phyloP scores from a whole-genome alignment of 1,140 invertebrate species.

The Agrypnia vestita region DNA sequence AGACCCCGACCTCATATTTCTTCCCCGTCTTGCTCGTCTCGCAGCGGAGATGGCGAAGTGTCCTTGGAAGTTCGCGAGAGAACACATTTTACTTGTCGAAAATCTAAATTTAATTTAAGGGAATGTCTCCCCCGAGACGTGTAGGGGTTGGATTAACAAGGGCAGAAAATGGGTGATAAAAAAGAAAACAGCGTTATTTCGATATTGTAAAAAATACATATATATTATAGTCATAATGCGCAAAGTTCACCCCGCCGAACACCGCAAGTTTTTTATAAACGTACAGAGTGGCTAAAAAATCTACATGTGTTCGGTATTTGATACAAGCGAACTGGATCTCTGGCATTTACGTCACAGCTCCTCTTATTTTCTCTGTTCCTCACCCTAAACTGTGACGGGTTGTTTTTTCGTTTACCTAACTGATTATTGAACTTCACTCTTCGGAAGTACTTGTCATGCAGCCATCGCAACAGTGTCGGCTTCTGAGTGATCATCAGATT shows the following conservation, averaged over 20 bases:
- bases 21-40: conserved; percentile 1
- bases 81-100: conserved; percentile 38
- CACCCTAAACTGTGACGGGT: too few species aligned
- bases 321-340: too few species aligned
- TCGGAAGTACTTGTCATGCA: too few species aligned
- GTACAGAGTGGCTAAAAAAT: too few species aligned
- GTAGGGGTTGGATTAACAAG: conserved; percentile 28
- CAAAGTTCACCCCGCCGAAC: background rate
- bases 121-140: conserved; percentile 17
- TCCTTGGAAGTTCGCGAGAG: conserved; percentile 13
- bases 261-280: background rate
- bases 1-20: background rate
- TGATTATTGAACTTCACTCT: too few species aligned
- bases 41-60: background rate
- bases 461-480: too few species aligned
- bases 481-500: too few species aligned
- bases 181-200: conserved; percentile 13
- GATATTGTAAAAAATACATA: conserved; percentile 16
- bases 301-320: too few species aligned
- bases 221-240: conserved; percentile 12
- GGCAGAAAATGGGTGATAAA: conserved; percentile 21
- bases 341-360: too few species aligned
- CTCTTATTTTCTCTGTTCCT: too few species aligned
- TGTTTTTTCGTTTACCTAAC: too few species aligned
- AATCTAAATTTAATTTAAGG: conserved; percentile 36